Evolutionary conservation across 2,888 invertebrate species (phyloP), one percentile per base, ranked within the genome.

Genomic region (Lysandra bellargus): DNA sequence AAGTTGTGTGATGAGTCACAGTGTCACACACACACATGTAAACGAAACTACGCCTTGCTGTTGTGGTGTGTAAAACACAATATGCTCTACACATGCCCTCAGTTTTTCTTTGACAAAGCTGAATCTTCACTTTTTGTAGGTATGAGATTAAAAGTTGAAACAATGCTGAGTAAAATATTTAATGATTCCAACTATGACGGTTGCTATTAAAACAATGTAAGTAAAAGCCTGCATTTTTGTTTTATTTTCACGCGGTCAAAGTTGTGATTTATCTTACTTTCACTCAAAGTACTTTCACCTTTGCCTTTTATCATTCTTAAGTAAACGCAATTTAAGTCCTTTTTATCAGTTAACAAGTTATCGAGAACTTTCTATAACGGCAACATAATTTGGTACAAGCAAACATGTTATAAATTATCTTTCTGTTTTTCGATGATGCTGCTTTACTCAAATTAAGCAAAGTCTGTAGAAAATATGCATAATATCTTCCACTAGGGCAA

Each of bases 261-360:
- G 33, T 69, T 69, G 69, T 69, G 69, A 69, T 69, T 33, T 69
- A 69, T 69, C 69, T 69, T 37, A 76, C 76, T 76, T 76, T 76
- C 76, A 49, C 76, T 57, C 30, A 12, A 53, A 76, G 76, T 53
- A 53, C 76, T 76, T 76, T 76, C 76, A 76, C 76, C 76, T 76
- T 75, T 76, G 76, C 74, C 74, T 57, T 33, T 76, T 76, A 57
- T 30, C 76, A 53, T 76, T 57, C 57, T 76, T 76, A 30, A 76
- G 76, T 76, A 76, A 53, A 49, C 40, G 75, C 49, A 49, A 69
- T 69, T 69, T 33, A 69, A 17, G 69, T 69, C 69, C 69, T 64
- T 69, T 33, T 57, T n/a, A 57, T 77, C 17, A 57, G 33, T 49
- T 77, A 77, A 14, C 49, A 76, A 76, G 64, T 17, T 37, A 17